Base-by-base conservation (phyloP, 2,888 invertebrate species). In the Brenthis ino region DNA sequence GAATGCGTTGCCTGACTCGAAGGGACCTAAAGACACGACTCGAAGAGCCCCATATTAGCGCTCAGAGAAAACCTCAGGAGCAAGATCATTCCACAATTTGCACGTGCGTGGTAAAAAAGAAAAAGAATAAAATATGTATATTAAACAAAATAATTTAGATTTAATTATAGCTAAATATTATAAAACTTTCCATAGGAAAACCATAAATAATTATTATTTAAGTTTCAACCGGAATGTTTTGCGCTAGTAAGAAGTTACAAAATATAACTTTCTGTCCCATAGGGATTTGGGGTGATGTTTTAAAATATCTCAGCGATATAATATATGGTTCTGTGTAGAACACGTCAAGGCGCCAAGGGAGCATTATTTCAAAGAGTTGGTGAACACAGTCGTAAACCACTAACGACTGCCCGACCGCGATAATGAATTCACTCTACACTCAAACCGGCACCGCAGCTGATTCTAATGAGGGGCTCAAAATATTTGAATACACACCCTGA, bases 301-400 rank as follows among this genome's bases (percentile, higher is more conserved):
- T 67, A 70, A 70, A 70, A 70, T 70, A 66, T 69, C 68, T 69
- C 66, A 56, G 48, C 54, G 60, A 63, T 55, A 68, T 72, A 70
- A 70, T 70, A 72, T 71, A 71, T 65, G 67, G 71, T 54, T 54
- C 57, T 74, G 77, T 78, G 77, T 78, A 77, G 77, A 81, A 78
- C 77, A 76, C 76, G 76, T 76, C 77, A 79, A 81, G 83, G 84
- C 79, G 80, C 82, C 86, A 75, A 65, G 87, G 86, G 87, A 85
- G 84, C 85, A 85, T 88, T 88, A 88, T 88, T 87, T 86, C 86
- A 86, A 85, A 86, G 89, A 87, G 88, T 86, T 86, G 82, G 85
- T 80, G 85, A 89, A 85, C 86, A 84, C 82, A 81, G 84, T 84
- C 83, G 86, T 87, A 85, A 88, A 88, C 88, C 87, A 81, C 90